These are phyloP conservation scores for Andrena marginata DNA, from an alignment of 2,888 invertebrate genomes.

Conservation along the genomic window DNA sequence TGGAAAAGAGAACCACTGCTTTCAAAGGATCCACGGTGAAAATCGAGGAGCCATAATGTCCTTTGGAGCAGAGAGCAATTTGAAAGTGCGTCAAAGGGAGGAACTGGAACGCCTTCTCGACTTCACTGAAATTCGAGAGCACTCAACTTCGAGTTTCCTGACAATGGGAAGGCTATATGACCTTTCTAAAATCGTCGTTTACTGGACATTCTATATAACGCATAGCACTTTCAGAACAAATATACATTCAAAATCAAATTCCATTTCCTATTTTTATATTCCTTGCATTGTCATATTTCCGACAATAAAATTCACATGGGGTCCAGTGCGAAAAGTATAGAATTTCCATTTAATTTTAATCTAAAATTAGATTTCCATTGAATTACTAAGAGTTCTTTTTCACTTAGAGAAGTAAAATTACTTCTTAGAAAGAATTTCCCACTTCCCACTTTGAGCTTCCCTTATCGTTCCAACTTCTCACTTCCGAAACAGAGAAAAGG, in stretches of 20 bases:
- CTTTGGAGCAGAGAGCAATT: constrained; percentile 72
- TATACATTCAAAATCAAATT: constrained; percentile 69
- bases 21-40: constrained; percentile 37
- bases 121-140: constrained; percentile 81
- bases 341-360: neutral
- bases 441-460: neutral
- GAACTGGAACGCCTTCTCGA: constrained; percentile 79
- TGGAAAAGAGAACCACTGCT: constrained; percentile 72
- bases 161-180: constrained; percentile 81
- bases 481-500: neutral
- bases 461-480: neutral
- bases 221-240: constrained; percentile 20
- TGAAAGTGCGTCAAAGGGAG: constrained; percentile 74
- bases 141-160: constrained; percentile 81
- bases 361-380: neutral
- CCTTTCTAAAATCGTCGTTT: constrained; percentile 82
- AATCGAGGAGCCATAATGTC: constrained; percentile 72
- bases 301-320: too few relatives aligned
- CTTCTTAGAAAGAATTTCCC: too few relatives aligned
- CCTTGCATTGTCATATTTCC: neutral
- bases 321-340: too few relatives aligned
- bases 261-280: constrained; percentile 27
- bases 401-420: neutral
- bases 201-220: constrained; percentile 65
- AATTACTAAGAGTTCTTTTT: neutral